These are phyloP conservation scores for Alosa sapidissima DNA, from an alignment of 2,797 vertebrate genomes.

Conservation along the genomic window DNA sequence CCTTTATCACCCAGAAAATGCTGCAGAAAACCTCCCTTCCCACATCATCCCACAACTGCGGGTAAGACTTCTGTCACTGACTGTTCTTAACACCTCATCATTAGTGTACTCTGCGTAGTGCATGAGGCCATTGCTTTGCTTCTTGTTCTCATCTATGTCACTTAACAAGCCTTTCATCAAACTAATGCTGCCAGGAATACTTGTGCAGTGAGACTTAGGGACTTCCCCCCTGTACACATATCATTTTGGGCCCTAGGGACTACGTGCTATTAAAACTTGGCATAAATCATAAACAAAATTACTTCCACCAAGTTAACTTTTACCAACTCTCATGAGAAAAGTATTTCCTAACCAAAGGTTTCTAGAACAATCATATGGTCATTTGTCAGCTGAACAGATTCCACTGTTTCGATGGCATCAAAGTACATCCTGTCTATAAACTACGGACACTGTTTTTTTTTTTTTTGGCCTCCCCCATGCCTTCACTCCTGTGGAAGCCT, in stretches of 20 bases:
- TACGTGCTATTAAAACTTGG: not conserved
- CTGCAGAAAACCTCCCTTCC: not conserved
- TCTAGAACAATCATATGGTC: not conserved
- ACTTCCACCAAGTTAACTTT: conserved; percentile 67
- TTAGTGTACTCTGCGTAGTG: not conserved
- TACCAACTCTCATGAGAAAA: conserved; percentile 67
- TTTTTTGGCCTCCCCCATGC: not conserved
- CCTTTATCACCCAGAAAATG: not conserved
- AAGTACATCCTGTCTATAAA: not conserved
- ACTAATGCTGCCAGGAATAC: not conserved
- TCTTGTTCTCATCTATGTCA: not conserved
- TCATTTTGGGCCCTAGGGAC: not conserved
- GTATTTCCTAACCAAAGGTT: conserved; percentile 58
- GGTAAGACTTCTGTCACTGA: not conserved
- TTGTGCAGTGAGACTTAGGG: not conserved
- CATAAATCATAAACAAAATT: conserved; percentile 62
- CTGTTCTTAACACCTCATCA: not conserved
- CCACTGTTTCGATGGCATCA: not conserved
- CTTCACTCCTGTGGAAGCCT: not conserved
- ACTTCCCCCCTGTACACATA: not conserved
- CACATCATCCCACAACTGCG: not conserved
- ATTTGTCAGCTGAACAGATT: not conserved
- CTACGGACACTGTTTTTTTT: too few relatives aligned
- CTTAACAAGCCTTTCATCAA: not conserved
- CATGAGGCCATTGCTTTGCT: not conserved